Evolutionary conservation across 1,140 invertebrate species (phyloP), one percentile per base, ranked within the genome.

Genomic region (Bombus confusus): DNA sequence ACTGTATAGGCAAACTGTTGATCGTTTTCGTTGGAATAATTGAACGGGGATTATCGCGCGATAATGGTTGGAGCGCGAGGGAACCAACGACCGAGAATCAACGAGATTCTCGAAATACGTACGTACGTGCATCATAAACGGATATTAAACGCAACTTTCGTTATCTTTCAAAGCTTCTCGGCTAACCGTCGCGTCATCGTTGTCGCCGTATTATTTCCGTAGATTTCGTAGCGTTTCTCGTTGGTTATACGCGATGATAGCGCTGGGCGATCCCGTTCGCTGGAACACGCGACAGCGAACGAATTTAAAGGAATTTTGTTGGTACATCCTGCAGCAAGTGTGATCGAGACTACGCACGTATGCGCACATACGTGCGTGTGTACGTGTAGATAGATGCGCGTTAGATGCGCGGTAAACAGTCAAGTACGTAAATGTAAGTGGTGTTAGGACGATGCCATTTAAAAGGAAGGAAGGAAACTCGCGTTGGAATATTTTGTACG

Each of bases 141-240:
- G 73, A 73, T 80, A 69, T 85, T 80, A 52, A 73, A 73, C 62
- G 31, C 28, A n/a, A 25, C 6, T 76, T 57, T 76, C 34, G 47
- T 59, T 76, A 59, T 22, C 13, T 34, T 59, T 18, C 31, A 22
- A 22, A 13, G 34, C 13, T 13, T 69, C 64, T 57, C 41, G 73
- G 31, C 43, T n/a, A n/a, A 37, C 31, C 34, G 57, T 28, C 75
- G 62, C 25, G 15, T 31, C 18, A 1, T 52, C 47, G 69, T 80
- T 85, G 57, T 37, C 52, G 25, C 37, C 77, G 25, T n/a, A 39
- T 85, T 52, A 69, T 80, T 85, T 85, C 84, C 79, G 71, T 85
- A 85, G 84, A 75, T 85, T 85, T 85, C 81, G 81, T 81, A 85
- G 71, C 59, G 79, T 85, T 85, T 52, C 57, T 69, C 76, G 77